A percentile compares a stretch with the other conserved stretches of the same genome.
These are phyloP conservation scores for Caranx melampygus DNA, from an alignment of 2,113 vertebrate genomes.

Conservation along the genomic window DNA sequence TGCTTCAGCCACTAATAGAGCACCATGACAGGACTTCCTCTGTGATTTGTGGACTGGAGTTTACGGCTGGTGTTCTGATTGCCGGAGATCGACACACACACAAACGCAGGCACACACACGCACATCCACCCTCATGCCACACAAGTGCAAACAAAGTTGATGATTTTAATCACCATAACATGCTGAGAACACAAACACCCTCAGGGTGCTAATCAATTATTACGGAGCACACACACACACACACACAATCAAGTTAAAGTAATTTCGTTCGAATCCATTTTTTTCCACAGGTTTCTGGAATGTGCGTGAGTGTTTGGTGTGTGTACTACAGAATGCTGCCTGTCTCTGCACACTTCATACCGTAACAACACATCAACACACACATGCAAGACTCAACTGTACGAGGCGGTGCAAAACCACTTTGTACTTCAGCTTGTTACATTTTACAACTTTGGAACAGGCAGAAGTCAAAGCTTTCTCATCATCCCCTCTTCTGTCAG, in stretches of 20 bases:
- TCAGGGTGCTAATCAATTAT: constrained; percentile 76
- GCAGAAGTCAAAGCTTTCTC: constrained; percentile 11
- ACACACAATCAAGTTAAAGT: constrained; percentile 46
- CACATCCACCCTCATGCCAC: not conserved
- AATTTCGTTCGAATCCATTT: constrained; percentile 40
- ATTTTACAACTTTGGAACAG: constrained; percentile 35
- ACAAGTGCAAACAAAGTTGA: constrained; percentile 63
- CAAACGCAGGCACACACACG: not conserved
- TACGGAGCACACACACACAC: constrained; percentile 21
- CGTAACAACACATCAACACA: constrained; percentile 6
- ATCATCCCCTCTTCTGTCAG: constrained; percentile 5
- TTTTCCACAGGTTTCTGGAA: constrained; percentile 7
- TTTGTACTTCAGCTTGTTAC: constrained; percentile 5
- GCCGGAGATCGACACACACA: constrained; percentile 13
- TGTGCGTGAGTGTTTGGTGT: constrained; percentile 18
- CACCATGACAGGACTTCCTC: constrained; percentile 11
- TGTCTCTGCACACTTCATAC: constrained; percentile 18
- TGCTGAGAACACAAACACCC: constrained; percentile 75
- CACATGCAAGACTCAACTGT: not conserved
- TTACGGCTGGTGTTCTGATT: constrained; percentile 16
- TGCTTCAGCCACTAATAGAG: constrained; percentile 26
- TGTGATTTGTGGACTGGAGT: constrained; percentile 8
- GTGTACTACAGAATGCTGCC: constrained; percentile 9
- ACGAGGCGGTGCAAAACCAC: not conserved
- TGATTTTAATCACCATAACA: constrained; percentile 77